A percentile compares a stretch with the other conserved stretches of the same genome.
phyloP scores from a whole-genome alignment of 2,888 invertebrate species.

The Sesamia inferens region DNA sequence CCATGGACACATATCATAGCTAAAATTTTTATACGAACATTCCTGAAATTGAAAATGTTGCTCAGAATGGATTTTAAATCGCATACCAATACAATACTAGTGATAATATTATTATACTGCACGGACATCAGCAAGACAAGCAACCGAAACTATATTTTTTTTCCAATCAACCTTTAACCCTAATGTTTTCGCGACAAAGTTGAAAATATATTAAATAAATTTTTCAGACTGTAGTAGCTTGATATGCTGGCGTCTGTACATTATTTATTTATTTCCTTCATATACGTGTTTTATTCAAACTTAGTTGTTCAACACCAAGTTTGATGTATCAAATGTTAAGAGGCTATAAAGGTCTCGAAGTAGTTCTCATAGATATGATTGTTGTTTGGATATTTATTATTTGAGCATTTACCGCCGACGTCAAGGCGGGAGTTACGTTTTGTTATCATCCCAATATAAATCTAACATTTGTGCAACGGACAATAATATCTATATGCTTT shows the following conservation, averaged over 20 bases:
- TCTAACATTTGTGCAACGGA: constrained; percentile 1
- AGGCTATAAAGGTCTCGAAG: constrained; percentile 48
- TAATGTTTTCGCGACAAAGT: too few relatives aligned
- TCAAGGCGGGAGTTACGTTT: constrained; percentile 12
- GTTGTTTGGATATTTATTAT: constrained; percentile 47
- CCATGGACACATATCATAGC: constrained; percentile 49
- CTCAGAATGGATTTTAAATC: constrained; percentile 40
- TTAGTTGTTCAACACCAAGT: constrained; percentile 10
- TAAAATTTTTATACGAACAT: constrained; percentile 58
- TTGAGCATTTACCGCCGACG: constrained; percentile 32
- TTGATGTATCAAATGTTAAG: constrained; percentile 18
- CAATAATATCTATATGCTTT: constrained; percentile 14
- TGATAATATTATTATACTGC: background rate
- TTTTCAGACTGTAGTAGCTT: too few relatives aligned
- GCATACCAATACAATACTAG: constrained; percentile 13
- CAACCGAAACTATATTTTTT: too few relatives aligned
- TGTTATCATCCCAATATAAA: constrained; percentile 7
- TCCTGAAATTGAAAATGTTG: constrained; percentile 45
- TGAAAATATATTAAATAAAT: too few relatives aligned
- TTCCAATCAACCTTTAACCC: too few relatives aligned
- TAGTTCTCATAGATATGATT: constrained; percentile 37
- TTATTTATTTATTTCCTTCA: constrained; percentile 9
- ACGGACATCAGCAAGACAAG: too few relatives aligned
- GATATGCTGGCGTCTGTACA: background rate
- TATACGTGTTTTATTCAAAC: background rate